These are phyloP conservation scores for Mimachlamys varia DNA, from an alignment of 2,888 invertebrate genomes.

Conservation along the genomic window DNA sequence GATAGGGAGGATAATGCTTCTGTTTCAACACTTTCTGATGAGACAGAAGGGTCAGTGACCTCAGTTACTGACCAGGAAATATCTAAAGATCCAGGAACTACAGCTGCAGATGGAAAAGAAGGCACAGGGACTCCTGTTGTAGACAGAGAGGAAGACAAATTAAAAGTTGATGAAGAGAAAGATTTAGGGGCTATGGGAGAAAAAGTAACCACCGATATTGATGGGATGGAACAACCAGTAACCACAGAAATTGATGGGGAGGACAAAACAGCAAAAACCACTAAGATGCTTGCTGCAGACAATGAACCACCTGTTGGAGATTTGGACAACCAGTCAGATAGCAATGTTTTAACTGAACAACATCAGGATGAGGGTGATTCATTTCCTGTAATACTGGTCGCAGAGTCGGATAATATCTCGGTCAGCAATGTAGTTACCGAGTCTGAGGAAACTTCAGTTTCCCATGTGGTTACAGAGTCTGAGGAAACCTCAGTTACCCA, in stretches of 20 bases:
- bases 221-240: not conserved
- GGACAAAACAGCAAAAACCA: not conserved
- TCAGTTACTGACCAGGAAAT: not conserved
- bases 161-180: not conserved
- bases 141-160: not conserved
- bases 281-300: not conserved
- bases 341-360: not conserved
- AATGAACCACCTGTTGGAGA: not conserved
- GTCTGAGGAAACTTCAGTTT: too few species aligned
- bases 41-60: not conserved
- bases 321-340: not conserved
- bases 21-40: not conserved
- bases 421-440: too few species aligned
- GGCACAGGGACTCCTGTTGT: not conserved
- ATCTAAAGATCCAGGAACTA: not conserved
- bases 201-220: not conserved
- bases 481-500: not conserved
- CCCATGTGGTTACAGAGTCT: not conserved
- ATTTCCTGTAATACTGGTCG: not conserved
- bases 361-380: not conserved
- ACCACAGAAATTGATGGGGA: not conserved
- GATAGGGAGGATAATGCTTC: not conserved
- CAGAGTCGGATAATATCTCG: not conserved
- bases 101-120: not conserved
- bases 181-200: not conserved